Conservation (phyloP, 2,888 invertebrate genomes). For the Sinodicranocentrus sp. region DNA sequence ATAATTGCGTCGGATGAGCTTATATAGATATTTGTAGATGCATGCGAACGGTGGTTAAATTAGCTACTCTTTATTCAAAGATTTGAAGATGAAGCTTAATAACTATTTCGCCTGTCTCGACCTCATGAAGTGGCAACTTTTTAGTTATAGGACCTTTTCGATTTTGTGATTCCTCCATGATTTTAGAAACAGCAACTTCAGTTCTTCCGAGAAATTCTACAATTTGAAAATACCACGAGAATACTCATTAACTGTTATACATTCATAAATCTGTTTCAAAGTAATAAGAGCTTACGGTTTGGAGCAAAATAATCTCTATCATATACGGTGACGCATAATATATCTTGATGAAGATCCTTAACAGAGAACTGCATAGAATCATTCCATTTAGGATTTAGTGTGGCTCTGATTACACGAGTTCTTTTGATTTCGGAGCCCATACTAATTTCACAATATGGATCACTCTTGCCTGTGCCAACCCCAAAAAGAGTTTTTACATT, state of each 20-base stretch:
- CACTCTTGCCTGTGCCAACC: slow-evolving; percentile 82
- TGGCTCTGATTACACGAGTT: slow-evolving; percentile 82
- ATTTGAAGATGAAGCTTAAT: slow-evolving; percentile 86
- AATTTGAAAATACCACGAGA: slow-evolving; percentile 70
- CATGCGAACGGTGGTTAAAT: too few relatives aligned
- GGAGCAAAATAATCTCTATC: slow-evolving; percentile 86
- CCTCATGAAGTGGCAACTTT: slow-evolving; percentile 84
- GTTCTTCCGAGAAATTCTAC: slow-evolving; percentile 86
- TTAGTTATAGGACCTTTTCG: slow-evolving; percentile 84
- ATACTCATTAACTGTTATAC: too few relatives aligned
- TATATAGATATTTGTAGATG: too few relatives aligned
- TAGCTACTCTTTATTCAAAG: slow-evolving; percentile 78
- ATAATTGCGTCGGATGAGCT: neutral
- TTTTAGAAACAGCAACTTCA: slow-evolving; percentile 84
- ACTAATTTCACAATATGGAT: slow-evolving; percentile 86
- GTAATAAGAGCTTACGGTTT: slow-evolving; percentile 81
- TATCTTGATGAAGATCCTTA: slow-evolving; percentile 84
- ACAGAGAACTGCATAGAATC: slow-evolving; percentile 88
- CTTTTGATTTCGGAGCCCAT: slow-evolving; percentile 86
- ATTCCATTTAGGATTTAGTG: slow-evolving; percentile 85
- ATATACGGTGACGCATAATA: slow-evolving; percentile 85
- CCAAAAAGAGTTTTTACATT: slow-evolving; percentile 41
- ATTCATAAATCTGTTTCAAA: slow-evolving; percentile 19
- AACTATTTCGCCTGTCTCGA: slow-evolving; percentile 84
- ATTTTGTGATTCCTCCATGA: slow-evolving; percentile 81